Percentiles rank a stretch among this genome's conserved stretches.
Evolutionary conservation across 2,888 invertebrate species (phyloP).

Genomic region (Cheiracanthium punctorium): DNA sequence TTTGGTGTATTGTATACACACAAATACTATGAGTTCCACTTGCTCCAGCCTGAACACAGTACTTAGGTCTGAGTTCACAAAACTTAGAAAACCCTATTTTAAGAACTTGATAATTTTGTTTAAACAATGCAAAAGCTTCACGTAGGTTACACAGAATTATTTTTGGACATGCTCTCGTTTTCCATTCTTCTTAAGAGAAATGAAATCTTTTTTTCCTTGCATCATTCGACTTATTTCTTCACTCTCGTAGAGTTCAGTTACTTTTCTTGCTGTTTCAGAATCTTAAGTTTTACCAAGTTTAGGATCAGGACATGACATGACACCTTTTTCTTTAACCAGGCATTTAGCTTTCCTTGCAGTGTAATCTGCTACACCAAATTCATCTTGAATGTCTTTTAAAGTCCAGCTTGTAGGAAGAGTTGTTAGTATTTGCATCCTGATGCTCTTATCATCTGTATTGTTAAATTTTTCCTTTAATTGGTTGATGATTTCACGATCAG

Average conservation of each 20-base stretch:
- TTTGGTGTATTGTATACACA: constrained; percentile 26
- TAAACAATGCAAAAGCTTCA: constrained; percentile 26
- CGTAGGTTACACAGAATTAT: constrained; percentile 20
- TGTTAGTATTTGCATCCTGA: background rate
- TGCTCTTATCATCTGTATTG: too few species aligned
- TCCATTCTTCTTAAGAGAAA: background rate
- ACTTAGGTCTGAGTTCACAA: constrained; percentile 25
- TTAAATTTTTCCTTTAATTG: too few species aligned
- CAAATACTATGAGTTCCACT: constrained; percentile 13
- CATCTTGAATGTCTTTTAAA: background rate
- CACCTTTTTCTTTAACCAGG: too few species aligned
- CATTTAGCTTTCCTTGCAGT: too few species aligned
- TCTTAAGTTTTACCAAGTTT: too few species aligned
- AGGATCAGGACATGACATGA: too few species aligned
- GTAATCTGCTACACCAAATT: background rate
- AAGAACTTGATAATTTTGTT: constrained; percentile 12
- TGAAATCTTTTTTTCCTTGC: background rate
- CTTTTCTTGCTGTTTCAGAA: background rate
- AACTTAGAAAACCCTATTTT: constrained; percentile 48
- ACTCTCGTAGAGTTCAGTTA: background rate
- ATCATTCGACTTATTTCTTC: constrained; percentile 4
- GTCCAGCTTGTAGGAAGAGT: background rate
- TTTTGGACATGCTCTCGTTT: constrained; percentile 15
- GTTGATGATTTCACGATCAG: too few species aligned
- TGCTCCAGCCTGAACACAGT: constrained; percentile 22